These are phyloP conservation scores for Botia kubotai DNA, from an alignment of 2,797 vertebrate genomes.

Conservation along the genomic window DNA sequence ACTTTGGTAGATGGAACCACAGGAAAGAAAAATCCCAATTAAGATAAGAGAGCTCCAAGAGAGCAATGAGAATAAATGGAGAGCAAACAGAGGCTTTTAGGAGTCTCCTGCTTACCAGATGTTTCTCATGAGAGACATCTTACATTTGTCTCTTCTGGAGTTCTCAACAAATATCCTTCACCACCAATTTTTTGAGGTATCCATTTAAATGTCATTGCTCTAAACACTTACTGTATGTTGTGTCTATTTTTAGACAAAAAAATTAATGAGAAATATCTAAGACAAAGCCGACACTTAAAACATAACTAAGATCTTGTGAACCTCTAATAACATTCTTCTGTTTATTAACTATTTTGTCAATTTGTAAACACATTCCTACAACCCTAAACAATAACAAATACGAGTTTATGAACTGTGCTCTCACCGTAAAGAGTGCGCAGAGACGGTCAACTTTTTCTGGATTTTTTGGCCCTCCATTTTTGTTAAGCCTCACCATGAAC, in stretches of 20 bases:
- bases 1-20: neutral
- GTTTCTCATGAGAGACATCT: neutral
- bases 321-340: neutral
- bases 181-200: neutral
- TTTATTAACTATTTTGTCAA: neutral
- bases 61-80: neutral
- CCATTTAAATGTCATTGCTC: neutral
- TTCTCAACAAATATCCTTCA: neutral
- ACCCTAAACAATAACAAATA: neutral
- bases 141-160: too few relatives aligned
- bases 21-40: neutral
- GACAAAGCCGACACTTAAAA: too few relatives aligned
- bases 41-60: too few relatives aligned
- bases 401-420: neutral
- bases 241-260: neutral
- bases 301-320: neutral
- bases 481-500: constrained; percentile 98
- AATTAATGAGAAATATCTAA: neutral
- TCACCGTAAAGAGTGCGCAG: constrained; percentile 96
- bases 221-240: neutral
- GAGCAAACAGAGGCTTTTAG: neutral
- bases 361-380: neutral
- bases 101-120: neutral
- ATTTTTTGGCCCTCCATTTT: constrained; percentile 97
- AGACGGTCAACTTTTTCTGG: constrained; percentile 96